Base-by-base conservation (phyloP, 1,140 invertebrate genomes). In the Drosophila carrolli region DNA sequence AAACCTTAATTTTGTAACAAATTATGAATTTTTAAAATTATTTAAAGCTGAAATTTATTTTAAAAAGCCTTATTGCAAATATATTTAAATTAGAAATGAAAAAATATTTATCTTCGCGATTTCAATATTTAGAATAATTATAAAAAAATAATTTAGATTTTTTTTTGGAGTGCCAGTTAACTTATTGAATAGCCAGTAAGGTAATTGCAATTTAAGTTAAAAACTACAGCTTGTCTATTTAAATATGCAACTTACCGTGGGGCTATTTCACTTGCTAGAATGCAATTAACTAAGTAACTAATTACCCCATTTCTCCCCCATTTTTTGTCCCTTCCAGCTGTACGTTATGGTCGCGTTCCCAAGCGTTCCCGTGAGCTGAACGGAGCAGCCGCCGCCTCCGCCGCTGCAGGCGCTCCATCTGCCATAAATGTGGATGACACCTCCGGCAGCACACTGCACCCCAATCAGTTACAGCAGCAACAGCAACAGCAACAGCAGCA, bases 271-370 rank as follows among this genome's bases (percentile, higher is more conserved):
- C 8, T 7, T 0, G 11, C 23, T 1, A 14, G 11, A 29, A n/a
- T 14, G 13, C 9, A 35, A 43, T 29, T 16, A 29, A 58, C 13
- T 9, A 23, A 38, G 16, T 23, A 23, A 16, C 5, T 16, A 11
- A 35, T 16, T 27, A 35, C 14, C 37, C 7, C 16, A 5, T 44
- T 27, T 63, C 37, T 46, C n/a, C 35, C 5, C 35, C 4, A 8
- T 44, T 13, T 74, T 41, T 61, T 74, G 6, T 78, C 23, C 43
- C 50, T 93, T 93, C 38, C 94, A 99, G 98, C 98, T 91, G 98
- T 99, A 48, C 94, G 98, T 85, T 99, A 99, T 94, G 98, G 98
- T 50, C 95, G 98, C 60, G 98, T 99, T 63, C 98, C 98, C 48
- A 99, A 99, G 93, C 94, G 98, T 81, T 96, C 97, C 16, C 94